Evolutionary conservation across 2,113 vertebrate species (phyloP).

Genomic region (Catharus minimus): DNA sequence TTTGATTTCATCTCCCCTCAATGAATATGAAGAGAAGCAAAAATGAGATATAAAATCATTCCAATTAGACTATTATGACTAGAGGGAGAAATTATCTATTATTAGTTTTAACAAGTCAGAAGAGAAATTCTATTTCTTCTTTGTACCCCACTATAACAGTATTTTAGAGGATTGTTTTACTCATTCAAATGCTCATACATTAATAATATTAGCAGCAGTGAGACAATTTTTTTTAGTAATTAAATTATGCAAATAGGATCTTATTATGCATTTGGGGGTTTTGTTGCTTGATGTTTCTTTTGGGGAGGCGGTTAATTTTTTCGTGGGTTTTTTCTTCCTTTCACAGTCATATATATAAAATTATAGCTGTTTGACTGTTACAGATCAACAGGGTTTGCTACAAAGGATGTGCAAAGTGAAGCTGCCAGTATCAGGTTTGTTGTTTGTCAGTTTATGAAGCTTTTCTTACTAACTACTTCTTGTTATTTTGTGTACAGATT

Average conservation of each 20-base stretch:
- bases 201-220: neutral
- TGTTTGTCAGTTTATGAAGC: neutral
- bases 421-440: neutral
- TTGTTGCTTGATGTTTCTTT: neutral
- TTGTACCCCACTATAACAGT: neutral
- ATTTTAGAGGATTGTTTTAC: neutral
- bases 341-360: neutral
- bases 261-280: neutral
- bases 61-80: neutral
- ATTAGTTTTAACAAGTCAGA: neutral
- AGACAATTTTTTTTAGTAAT: neutral
- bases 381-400: neutral
- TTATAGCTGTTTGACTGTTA: neutral
- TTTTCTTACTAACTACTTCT: neutral
- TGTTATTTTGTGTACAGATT: neutral
- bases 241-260: neutral
- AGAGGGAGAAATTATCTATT: neutral
- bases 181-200: neutral
- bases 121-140: neutral
- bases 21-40: neutral
- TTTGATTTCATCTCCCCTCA: neutral
- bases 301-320: neutral
- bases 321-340: accelerated
- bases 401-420: neutral
- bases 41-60: neutral